Evolutionary conservation across 2,113 vertebrate genomes (phyloP).

Genomic region (Mormoops blainvillei): DNA sequence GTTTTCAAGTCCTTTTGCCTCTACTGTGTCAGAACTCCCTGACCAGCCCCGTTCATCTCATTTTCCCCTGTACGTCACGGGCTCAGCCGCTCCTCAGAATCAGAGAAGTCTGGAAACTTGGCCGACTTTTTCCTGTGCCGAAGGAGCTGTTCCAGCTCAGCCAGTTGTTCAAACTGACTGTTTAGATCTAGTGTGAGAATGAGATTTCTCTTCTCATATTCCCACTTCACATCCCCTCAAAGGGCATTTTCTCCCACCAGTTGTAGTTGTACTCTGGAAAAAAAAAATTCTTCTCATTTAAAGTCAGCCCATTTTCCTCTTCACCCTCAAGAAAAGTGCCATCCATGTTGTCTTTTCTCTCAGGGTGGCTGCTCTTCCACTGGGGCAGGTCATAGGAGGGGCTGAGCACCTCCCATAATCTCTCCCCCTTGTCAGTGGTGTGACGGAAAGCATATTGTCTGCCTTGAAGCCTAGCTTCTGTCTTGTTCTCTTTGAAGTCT

Average conservation of each 20-base stretch:
- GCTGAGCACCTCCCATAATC: constrained; percentile 77
- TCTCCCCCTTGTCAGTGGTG: constrained; percentile 77
- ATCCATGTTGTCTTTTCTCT: constrained; percentile 67
- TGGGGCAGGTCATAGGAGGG: constrained; percentile 83
- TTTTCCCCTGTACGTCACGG: constrained; percentile 25
- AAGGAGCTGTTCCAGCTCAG: constrained; percentile 85
- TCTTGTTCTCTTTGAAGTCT: constrained; percentile 48
- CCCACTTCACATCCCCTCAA: constrained; percentile 73
- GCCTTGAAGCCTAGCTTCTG: constrained; percentile 52
- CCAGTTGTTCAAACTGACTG: constrained; percentile 81
- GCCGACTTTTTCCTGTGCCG: constrained; percentile 87
- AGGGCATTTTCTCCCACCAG: constrained; percentile 80
- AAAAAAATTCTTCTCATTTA: constrained; percentile 65
- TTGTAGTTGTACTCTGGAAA: constrained; percentile 79
- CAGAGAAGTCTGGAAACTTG: constrained; percentile 80
- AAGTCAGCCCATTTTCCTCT: constrained; percentile 66
- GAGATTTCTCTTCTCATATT: constrained; percentile 57
- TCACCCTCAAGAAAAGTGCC: constrained; percentile 68
- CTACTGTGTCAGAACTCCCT: constrained; percentile 82
- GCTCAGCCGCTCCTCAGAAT: constrained; percentile 74
- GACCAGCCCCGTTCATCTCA: constrained; percentile 74
- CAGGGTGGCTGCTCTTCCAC: constrained; percentile 79
- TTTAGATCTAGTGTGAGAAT: constrained; percentile 58
- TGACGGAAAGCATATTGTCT: constrained; percentile 29
- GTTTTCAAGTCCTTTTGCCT: constrained; percentile 91